Base-by-base conservation (phyloP, 2,113 vertebrate species). In the Amblyopsis rosae region DNA sequence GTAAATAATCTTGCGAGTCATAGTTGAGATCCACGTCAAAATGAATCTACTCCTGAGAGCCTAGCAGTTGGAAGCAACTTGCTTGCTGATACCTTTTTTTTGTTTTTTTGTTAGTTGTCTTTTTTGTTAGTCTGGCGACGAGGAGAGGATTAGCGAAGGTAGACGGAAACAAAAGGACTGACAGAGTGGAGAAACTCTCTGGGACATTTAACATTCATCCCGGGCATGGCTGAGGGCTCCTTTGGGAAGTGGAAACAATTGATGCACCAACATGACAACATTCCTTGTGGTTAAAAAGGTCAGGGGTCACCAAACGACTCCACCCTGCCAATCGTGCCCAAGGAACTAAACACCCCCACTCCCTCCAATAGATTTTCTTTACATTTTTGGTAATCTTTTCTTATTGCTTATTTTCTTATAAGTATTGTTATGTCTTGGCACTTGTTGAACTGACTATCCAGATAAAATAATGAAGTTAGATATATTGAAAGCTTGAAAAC, bases 201-300 rank as follows among this genome's bases (percentile, higher is more conserved):
- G 76, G 75, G 89, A 74, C 80, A 70, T 75, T 83, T 61, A 73
- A 64, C 49, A 70, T 69, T 83, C 80, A 81, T 83, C 79, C 67
- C 82, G 87, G 81, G 81, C 80, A 77, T 55, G 65, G 73, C 67
- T 54, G 58, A 70, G 33, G 77, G 75, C 82, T 86, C 86, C 85
- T 87, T 70, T 0, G 79, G 79, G 81, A 83, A 76, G 73, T 82
- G 69, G 79, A 79, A 90, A 91, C 89, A 90, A 91, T 89, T 83
- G 80, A 74, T 58, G 71, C 89, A 91, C 89, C 80, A 80, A 86
- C 83, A 85, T 66, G 72, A 82, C 85, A 83, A 78, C 87, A 92
- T 92, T 92, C 90, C 82, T 87, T 1, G 49, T 82, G 89, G 88
- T 91, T 89, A 89, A 80, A 87, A 86, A 83, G 86, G 82, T 87